Conservation (phyloP, 2,113 vertebrate genomes). For the Oreochromis tanganicae region DNA sequence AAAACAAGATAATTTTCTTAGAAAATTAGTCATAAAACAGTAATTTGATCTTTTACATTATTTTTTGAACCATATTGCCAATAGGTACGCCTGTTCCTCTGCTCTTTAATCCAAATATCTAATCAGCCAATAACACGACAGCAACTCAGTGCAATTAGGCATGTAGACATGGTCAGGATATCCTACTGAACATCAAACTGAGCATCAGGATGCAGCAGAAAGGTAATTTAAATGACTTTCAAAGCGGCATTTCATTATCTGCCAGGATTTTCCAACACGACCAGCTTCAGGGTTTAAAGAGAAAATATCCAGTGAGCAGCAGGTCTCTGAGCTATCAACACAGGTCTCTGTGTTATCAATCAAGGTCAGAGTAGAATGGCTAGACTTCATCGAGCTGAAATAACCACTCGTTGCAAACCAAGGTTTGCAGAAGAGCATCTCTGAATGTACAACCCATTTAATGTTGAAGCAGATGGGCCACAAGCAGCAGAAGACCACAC, state of each 20-base stretch:
- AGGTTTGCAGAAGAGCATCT: not conserved
- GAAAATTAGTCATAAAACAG: not conserved
- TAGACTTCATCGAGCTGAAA: not conserved
- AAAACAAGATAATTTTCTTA: not conserved
- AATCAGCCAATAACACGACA: not conserved
- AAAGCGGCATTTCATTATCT: not conserved
- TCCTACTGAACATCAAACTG: not conserved
- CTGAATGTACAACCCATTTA: not conserved
- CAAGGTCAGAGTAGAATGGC: not conserved
- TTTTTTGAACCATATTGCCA: not conserved
- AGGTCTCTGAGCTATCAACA: not conserved
- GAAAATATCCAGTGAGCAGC: not conserved
- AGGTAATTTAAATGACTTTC: not conserved
- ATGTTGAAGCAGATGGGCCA: not conserved
- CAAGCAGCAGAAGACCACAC: not conserved
- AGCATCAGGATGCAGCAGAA: not conserved
- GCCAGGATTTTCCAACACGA: not conserved
- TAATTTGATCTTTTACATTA: not conserved
- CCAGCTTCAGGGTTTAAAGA: not conserved
- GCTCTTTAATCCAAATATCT: not conserved
- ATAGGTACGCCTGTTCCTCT: not conserved
- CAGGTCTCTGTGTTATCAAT: not conserved
- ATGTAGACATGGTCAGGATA: not conserved
- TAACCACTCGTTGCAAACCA: not conserved
- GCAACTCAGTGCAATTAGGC: not conserved